phyloP scores from a whole-genome alignment of 37 sponge, comb jelly and placozoan genomes.

The Ephydatia muelleri region DNA sequence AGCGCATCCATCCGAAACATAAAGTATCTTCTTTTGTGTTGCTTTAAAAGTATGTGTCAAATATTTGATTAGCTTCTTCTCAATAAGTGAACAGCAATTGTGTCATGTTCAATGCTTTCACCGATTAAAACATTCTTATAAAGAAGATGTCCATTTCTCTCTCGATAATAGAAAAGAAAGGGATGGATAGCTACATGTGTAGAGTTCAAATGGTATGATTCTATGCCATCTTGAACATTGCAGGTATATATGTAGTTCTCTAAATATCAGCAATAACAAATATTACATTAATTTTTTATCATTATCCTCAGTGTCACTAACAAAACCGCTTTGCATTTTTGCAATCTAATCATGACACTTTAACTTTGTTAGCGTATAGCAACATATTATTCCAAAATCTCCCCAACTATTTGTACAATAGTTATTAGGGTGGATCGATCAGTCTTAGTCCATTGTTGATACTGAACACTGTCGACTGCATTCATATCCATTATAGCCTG shows the following conservation, averaged over 20 bases:
- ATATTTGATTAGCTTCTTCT: constrained; percentile 18
- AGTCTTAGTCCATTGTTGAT: constrained; percentile 23
- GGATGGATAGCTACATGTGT: constrained; percentile 52
- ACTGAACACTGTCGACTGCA: no score
- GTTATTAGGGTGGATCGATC: constrained; percentile 24
- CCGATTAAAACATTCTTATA: constrained; percentile 34
- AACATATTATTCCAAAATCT: constrained; percentile 5
- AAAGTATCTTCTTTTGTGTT: constrained; percentile 18
- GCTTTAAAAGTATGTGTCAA: constrained; percentile 28
- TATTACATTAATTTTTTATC: constrained; percentile 9
- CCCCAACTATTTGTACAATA: constrained; percentile 17
- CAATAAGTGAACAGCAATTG: no score
- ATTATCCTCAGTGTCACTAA: no score
- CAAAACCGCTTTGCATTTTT: no score
- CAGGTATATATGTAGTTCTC: constrained; percentile 55
- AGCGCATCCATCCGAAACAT: constrained; percentile 5
- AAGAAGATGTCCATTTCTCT: background rate
- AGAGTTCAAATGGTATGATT: constrained; percentile 60
- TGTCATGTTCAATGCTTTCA: constrained; percentile 50
- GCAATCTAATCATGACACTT: no score
- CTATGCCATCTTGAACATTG: constrained; percentile 48
- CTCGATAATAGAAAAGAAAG: constrained; percentile 34
- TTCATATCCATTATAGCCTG: background rate
- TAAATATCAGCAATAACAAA: constrained; percentile 38
- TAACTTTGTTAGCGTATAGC: no score